These are phyloP conservation scores for Muntiacus reevesi DNA, from an alignment of 2,113 vertebrate species.

Conservation along the genomic window DNA sequence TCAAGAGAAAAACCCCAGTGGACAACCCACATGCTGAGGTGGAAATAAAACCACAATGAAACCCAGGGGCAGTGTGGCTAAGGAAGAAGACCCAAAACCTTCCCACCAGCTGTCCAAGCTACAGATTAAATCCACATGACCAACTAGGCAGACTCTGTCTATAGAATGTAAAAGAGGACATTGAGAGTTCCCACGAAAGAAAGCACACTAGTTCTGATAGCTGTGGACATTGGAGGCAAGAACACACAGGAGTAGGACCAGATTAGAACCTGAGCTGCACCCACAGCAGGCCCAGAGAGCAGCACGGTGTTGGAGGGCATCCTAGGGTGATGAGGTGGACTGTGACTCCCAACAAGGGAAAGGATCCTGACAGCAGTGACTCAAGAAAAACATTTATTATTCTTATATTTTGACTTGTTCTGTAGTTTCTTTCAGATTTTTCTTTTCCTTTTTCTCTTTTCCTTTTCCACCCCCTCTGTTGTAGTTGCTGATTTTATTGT, in stretches of 20 bases:
- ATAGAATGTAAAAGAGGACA: background rate
- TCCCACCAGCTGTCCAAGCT: background rate
- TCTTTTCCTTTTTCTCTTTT: background rate
- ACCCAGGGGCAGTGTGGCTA: background rate
- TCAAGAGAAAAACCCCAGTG: background rate
- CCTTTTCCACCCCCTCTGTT: background rate
- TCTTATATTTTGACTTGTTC: background rate
- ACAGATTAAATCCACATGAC: background rate
- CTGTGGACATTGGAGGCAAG: background rate
- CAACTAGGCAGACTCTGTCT: background rate
- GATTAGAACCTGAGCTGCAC: background rate
- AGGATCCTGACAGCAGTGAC: background rate
- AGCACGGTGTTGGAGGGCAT: background rate
- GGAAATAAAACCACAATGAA: background rate
- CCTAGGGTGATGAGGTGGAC: background rate
- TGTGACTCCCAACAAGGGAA: background rate
- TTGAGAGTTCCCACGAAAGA: background rate
- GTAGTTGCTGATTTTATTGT: background rate
- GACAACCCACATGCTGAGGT: background rate
- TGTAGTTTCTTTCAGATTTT: background rate
- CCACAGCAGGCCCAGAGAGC: background rate
- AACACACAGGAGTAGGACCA: background rate
- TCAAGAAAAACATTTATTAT: background rate
- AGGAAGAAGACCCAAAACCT: background rate
- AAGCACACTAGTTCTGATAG: background rate